phyloP scores from a whole-genome alignment of 2,888 invertebrate species.

The Aphidoletes aphidimyza region DNA sequence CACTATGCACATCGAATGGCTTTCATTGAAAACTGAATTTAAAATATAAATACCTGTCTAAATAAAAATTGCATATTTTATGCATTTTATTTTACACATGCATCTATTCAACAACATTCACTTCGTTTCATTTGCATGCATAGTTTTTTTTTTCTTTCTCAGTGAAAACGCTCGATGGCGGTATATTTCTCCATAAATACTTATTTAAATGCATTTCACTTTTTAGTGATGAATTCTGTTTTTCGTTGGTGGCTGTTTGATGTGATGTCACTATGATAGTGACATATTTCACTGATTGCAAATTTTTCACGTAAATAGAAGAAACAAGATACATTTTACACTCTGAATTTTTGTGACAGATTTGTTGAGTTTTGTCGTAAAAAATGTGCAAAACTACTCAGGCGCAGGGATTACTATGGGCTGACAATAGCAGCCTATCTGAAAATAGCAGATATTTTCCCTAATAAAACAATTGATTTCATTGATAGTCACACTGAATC shows the following conservation, averaged over 20 bases:
- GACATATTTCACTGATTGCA: neutral
- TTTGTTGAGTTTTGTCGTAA: too few species aligned
- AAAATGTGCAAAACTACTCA: too few species aligned
- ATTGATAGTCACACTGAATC: too few species aligned
- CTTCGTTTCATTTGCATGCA: neutral
- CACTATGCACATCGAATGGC: neutral
- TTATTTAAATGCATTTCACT: neutral
- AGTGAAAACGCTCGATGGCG: neutral
- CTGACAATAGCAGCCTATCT: too few species aligned
- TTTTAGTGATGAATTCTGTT: too few species aligned
- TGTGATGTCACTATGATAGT: too few species aligned
- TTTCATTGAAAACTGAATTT: neutral
- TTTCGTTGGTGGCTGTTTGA: too few species aligned
- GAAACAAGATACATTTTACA: neutral
- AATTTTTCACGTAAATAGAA: neutral
- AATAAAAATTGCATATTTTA: conserved; percentile 31
- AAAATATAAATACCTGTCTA: neutral
- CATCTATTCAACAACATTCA: neutral
- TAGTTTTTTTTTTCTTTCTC: neutral
- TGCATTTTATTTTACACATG: neutral
- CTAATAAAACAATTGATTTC: too few species aligned
- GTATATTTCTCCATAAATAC: too few species aligned
- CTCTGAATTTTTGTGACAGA: too few species aligned
- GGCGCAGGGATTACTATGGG: too few species aligned
- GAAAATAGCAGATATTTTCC: too few species aligned